Conservation (phyloP, 2,888 invertebrate species). For the Eilema sororculum region DNA sequence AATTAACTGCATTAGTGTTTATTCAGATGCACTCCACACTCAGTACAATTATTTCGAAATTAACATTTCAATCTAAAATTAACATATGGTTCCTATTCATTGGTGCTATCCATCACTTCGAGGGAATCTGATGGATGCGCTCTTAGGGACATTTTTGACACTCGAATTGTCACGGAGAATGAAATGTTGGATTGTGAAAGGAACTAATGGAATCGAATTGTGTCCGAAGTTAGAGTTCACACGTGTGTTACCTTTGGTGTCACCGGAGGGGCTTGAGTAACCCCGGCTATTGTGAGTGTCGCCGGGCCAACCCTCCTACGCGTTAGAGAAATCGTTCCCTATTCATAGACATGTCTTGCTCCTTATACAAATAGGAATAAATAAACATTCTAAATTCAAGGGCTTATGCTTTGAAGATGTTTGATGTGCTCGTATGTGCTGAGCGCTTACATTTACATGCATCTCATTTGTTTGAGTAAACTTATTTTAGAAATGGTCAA, state of each 20-base stretch:
- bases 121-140: constrained; percentile 70
- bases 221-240: constrained; percentile 77
- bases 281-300: constrained; percentile 38
- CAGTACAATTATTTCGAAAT: constrained; percentile 73
- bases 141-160: constrained; percentile 80
- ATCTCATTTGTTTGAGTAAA: constrained; percentile 52
- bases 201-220: constrained; percentile 63
- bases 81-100: constrained; percentile 80
- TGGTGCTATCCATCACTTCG: constrained; percentile 74
- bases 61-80: constrained; percentile 82
- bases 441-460: constrained; percentile 57
- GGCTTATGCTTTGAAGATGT: constrained; percentile 66
- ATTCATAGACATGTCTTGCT: constrained; percentile 55
- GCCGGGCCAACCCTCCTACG: constrained; percentile 54
- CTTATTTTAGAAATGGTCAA: constrained; percentile 45
- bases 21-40: constrained; percentile 65
- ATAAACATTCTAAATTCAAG: constrained; percentile 75
- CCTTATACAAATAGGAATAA: constrained; percentile 61
- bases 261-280: constrained; percentile 59
- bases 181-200: constrained; percentile 61
- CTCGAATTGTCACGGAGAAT: constrained; percentile 78
- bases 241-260: constrained; percentile 75
- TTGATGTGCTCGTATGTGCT: constrained; percentile 62
- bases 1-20: constrained; percentile 70
- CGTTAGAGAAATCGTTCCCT: constrained; percentile 54